A percentile compares a stretch with the other conserved stretches of the same genome.
Evolutionary conservation across 2,888 invertebrate genomes (phyloP).

Genomic region (Heliconius cydno): DNA sequence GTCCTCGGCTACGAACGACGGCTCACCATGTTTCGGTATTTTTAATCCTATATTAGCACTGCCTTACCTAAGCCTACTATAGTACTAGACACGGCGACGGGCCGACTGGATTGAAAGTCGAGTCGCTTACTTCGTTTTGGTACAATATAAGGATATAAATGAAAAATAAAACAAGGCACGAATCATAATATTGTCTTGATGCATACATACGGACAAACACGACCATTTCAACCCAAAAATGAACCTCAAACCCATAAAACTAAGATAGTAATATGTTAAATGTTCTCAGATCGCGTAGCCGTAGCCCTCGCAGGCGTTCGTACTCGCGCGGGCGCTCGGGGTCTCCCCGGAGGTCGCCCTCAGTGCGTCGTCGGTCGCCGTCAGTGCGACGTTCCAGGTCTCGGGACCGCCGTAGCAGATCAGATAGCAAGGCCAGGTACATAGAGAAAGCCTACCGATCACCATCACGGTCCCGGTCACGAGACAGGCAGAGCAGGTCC

Average conservation of each 20-base stretch:
- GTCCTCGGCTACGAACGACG: slow-evolving; percentile 63
- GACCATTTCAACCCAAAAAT: background rate
- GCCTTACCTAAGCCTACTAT: slow-evolving; percentile 72
- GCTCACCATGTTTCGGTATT: slow-evolving; percentile 82
- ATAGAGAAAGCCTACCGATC: slow-evolving; percentile 58
- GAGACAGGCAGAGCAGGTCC: slow-evolving; percentile 72
- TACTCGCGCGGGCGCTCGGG: slow-evolving; percentile 75
- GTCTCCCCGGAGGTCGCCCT: slow-evolving; percentile 76
- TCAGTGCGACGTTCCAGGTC: slow-evolving; percentile 74
- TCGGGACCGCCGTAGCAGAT: slow-evolving; percentile 75
- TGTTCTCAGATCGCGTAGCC: slow-evolving; percentile 71
- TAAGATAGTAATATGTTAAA: slow-evolving; percentile 31
- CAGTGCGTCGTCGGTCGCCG: slow-evolving; percentile 73
- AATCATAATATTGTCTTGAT: slow-evolving; percentile 16
- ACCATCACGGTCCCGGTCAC: slow-evolving; percentile 71
- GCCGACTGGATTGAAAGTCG: slow-evolving; percentile 6
- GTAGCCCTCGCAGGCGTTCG: slow-evolving; percentile 77
- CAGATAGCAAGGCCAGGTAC: slow-evolving; percentile 78
- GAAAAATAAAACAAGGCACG: slow-evolving; percentile 8
- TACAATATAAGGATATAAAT: background rate
- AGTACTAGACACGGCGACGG: slow-evolving; percentile 57
- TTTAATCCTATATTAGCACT: slow-evolving; percentile 80
- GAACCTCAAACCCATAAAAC: background rate
- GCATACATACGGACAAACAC: background rate
- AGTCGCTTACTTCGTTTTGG: slow-evolving; percentile 7